Evolutionary conservation across 1,140 invertebrate genomes (phyloP), one percentile per base, ranked within the genome.

Genomic region (Druon quercuslanigerum): DNA sequence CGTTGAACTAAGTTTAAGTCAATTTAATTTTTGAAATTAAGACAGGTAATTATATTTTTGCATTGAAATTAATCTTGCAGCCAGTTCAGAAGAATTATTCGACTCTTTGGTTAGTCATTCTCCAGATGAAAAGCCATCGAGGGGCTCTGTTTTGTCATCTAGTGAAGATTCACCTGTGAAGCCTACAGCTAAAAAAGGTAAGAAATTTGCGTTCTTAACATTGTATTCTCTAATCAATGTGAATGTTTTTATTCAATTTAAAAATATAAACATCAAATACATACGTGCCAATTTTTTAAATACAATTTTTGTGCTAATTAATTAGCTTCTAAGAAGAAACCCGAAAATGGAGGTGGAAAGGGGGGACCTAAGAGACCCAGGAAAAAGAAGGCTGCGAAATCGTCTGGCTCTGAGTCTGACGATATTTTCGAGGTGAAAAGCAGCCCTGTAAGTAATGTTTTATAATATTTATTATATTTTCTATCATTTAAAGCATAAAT

Each of bases 81-180:
- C 84, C 52, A 89, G 87, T 79, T 90, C 89, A 0, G 90, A 91
- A 74, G 89, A 91, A 83, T 82, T 91, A 16, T 91, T 91, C 52
- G 90, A 91, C 78, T 90, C 90, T 8, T 78, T 91, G n/a, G 75
- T 91, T 19, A 85, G 85, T n/a, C 87, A 79, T 72, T 84, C 88
- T 14, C 72, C 82, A 82, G 74, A 76, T 1, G 84, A 85, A 33
- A 86, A 85, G 52, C 56, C 71, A 75, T 9, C 66, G 20, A 83
- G 77, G 72, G 0, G 52, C 71, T 0, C 75, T 7, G 14, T 82
- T 17, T 57, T 76, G 11, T 86, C 85, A 14, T 87, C 87, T 3
- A 71, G 79, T 3, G 88, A 90, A 66, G 88, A 87, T 46, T 87
- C 86, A 0, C 81, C 89, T 50, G 9, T 25, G 1, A 79, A 89